Percentiles rank a stretch among this genome's conserved stretches.
These are phyloP conservation scores for Heteromormyrus szaboi DNA, from an alignment of 2,797 vertebrate species.

Conservation along the genomic window DNA sequence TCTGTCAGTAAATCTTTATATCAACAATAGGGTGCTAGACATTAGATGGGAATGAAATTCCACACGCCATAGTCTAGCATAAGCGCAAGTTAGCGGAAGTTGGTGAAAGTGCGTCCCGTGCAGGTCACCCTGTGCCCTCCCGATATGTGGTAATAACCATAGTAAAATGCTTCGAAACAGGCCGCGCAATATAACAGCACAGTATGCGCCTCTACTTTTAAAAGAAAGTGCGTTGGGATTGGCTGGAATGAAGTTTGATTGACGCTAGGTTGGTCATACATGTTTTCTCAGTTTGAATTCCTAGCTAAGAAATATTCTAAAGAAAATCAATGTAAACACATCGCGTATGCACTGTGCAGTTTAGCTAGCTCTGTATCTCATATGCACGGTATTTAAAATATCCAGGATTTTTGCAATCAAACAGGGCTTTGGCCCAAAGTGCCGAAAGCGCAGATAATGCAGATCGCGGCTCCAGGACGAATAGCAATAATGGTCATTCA, in stretches of 20 bases:
- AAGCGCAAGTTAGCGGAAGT: constrained; percentile 58
- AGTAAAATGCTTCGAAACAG: constrained; percentile 93
- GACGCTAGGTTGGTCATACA: constrained; percentile 96
- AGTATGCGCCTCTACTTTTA: constrained; percentile 94
- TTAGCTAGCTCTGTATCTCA: constrained; percentile 55
- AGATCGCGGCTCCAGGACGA: background rate
- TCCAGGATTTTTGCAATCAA: background rate
- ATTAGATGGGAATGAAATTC: constrained; percentile 71
- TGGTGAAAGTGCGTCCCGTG: constrained; percentile 66
- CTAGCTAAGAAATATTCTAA: constrained; percentile 86
- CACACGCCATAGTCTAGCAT: constrained; percentile 59
- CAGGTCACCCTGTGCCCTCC: constrained; percentile 76
- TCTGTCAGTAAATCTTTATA: constrained; percentile 48
- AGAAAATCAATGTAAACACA: constrained; percentile 94
- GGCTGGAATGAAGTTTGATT: constrained; percentile 83
- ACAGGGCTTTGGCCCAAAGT: background rate
- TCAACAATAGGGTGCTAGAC: constrained; percentile 49
- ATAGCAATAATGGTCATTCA: background rate
- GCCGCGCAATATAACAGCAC: constrained; percentile 98
- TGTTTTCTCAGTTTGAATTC: constrained; percentile 87
- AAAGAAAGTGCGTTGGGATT: constrained; percentile 86
- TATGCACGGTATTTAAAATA: constrained; percentile 38
- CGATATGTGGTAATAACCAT: constrained; percentile 88
- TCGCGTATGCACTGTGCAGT: constrained; percentile 70
- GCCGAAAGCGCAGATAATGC: background rate